Evolutionary conservation across 2,888 invertebrate genomes (phyloP).

Genomic region (Diarsia rubi): DNA sequence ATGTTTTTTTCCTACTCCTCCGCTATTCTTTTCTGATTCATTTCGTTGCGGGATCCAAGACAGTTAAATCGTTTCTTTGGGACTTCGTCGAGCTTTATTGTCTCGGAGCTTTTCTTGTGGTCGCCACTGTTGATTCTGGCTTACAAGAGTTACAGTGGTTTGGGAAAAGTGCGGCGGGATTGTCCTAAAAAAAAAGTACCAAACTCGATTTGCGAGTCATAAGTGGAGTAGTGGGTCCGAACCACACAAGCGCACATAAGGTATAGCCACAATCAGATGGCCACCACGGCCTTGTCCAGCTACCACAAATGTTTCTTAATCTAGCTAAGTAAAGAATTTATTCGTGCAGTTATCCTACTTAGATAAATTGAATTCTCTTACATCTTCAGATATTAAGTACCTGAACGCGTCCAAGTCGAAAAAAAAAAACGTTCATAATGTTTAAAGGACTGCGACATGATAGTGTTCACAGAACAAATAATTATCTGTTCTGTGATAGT

Average conservation of each 20-base stretch:
- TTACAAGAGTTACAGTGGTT: no score
- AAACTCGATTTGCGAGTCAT: neutral
- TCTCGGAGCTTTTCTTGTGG: no score
- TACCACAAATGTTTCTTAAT: conserved; percentile 14
- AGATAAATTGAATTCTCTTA: conserved; percentile 26
- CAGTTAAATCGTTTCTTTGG: no score
- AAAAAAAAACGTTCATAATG: neutral
- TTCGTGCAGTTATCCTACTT: conserved; percentile 18
- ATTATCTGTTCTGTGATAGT: no score
- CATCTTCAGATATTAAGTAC: neutral
- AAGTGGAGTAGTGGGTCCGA: neutral
- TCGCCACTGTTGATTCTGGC: no score
- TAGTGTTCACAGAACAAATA: no score
- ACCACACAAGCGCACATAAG: neutral
- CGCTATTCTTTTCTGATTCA: no score
- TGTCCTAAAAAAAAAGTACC: no score
- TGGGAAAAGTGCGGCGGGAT: no score
- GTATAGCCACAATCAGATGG: neutral
- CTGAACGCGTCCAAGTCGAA: conserved; percentile 7
- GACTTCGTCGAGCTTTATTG: no score
- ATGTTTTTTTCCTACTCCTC: no score
- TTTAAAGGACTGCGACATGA: conserved; percentile 6
- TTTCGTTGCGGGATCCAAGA: no score
- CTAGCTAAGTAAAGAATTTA: conserved; percentile 28
- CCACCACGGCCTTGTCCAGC: neutral